Percentiles rank a stretch among this genome's conserved stretches.
Evolutionary conservation across 2,113 vertebrate species (phyloP).

Genomic region (Grantiella picta): DNA sequence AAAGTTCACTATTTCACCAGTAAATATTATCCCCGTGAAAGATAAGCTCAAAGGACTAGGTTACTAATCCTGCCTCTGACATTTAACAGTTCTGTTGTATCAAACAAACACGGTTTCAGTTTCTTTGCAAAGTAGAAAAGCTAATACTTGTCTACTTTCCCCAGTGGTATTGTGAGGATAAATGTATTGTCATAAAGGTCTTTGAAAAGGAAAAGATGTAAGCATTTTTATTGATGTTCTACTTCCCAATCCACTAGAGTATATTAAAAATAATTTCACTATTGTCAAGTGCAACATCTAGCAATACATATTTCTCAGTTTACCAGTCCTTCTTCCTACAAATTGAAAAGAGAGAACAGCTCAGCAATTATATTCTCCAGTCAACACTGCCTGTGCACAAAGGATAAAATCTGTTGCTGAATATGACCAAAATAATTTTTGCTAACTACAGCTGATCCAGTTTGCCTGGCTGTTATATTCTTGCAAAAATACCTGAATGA

Average conservation of each 20-base stretch:
- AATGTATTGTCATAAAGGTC: background rate
- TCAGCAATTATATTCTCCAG: background rate
- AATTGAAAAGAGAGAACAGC: background rate
- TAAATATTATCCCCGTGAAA: constrained; percentile 4
- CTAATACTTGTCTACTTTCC: background rate
- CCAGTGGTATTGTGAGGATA: background rate
- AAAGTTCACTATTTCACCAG: background rate
- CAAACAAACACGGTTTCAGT: background rate
- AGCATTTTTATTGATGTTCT: constrained; percentile 2
- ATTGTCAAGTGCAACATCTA: background rate
- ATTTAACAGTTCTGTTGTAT: background rate
- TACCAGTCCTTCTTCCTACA: background rate
- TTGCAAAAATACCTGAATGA: background rate
- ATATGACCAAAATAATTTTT: background rate
- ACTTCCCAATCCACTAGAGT: background rate
- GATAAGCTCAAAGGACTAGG: background rate
- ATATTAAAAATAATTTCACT: constrained; percentile 28
- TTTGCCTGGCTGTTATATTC: background rate
- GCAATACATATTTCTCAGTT: background rate
- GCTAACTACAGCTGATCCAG: background rate
- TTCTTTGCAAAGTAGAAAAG: background rate
- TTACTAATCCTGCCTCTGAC: background rate
- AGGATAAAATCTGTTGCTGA: background rate
- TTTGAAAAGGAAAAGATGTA: constrained; percentile 16
- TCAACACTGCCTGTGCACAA: background rate